phyloP scores from a whole-genome alignment of 2,888 invertebrate species.

The Julus scanicus region DNA sequence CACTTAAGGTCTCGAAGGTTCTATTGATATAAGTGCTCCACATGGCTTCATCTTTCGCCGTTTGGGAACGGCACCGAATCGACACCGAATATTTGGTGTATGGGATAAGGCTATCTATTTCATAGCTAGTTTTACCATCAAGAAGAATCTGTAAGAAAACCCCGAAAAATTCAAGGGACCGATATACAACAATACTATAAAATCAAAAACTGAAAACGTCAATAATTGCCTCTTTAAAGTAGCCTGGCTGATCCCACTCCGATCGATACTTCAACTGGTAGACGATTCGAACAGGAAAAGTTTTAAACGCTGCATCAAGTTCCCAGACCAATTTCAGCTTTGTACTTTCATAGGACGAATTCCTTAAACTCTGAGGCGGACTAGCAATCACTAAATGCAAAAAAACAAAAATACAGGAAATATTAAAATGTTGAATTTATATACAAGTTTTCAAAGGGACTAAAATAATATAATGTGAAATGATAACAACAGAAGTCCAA shows the following conservation, averaged over 20 bases:
- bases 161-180: not conserved
- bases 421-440: not conserved
- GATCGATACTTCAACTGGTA: slow-evolving; percentile 25
- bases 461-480: too few species aligned
- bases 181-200: not conserved
- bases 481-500: too few species aligned
- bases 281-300: not conserved
- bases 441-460: too few species aligned
- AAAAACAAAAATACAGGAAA: not conserved
- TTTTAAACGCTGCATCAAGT: not conserved
- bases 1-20: not conserved
- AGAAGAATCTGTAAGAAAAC: not conserved
- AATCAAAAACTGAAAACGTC: not conserved
- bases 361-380: not conserved
- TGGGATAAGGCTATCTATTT: not conserved
- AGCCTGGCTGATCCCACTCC: not conserved
- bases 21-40: not conserved
- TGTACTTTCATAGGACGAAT: slow-evolving; percentile 24
- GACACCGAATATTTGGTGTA: not conserved
- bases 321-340: not conserved
- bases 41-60: not conserved
- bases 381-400: not conserved
- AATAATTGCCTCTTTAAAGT: not conserved
- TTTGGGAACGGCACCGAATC: not conserved
- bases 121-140: not conserved